Evolutionary conservation across 2,113 vertebrate species (phyloP), one percentile per base, ranked within the genome.

Genomic region (Capra hircus): DNA sequence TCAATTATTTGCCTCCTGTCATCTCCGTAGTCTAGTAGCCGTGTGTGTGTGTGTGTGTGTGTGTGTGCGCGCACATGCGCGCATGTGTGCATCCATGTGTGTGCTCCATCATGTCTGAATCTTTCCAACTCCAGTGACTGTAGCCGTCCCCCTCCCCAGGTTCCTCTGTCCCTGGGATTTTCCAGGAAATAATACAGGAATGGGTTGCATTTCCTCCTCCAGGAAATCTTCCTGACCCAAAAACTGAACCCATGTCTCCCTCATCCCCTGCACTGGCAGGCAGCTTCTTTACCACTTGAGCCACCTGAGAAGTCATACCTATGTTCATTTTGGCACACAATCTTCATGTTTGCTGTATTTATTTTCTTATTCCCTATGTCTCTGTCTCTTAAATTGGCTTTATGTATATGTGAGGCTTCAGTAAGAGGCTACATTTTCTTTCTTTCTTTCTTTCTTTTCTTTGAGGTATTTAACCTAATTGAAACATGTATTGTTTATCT

Each of bases 211-310:
- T n/a, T 67, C 62, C 33, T 67, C 33, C 62, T n/a, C 62, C 62
- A 67, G 62, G 33, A 67, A 67, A 67, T 67, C 62, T 67, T 67
- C 16, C 62, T 67, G 33, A n/a, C 62, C 62, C 62, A 67, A n/a
- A 33, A n/a, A n/a, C 2, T n/a, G 33, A 67, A 67, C 62, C 62
- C 3, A n/a, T 33, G 3, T 67, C 33, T 67, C 62, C 16, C 60
- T 8, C 2, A 0, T 67, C 16, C 19, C 33, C 33, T n/a, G 33
- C 33, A 67, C 1, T 67, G 7, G 15, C 62, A 33, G 62, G 30
- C 30, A 19, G 33, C 17, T 67, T 67, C 62, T 67, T 67, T 9
- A 67, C 16, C 62, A 67, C 16, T n/a, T n/a, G 33, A 67, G 7
- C 16, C 33, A 67, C 62, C 62, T n/a, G 33, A 8, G 62, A 67